Evolutionary conservation across 1,140 invertebrate species (phyloP).

Genomic region (silkworm (Bombyx mori)): DNA sequence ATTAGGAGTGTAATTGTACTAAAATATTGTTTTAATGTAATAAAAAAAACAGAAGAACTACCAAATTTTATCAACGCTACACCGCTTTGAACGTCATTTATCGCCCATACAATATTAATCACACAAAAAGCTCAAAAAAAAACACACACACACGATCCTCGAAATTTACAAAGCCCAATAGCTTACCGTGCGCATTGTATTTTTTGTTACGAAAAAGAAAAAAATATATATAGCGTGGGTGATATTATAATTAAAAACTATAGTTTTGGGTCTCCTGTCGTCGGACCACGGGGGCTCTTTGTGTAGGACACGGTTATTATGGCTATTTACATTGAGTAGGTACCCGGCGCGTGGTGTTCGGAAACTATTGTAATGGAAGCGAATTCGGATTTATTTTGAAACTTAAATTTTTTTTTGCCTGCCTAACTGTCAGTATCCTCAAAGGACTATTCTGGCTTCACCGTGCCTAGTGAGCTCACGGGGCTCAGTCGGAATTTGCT

Average conservation of each 20-base stretch:
- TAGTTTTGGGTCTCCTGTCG: slow-evolving; percentile 41
- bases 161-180: neutral
- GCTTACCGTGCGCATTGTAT: slow-evolving; percentile 2
- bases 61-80: too few relatives aligned
- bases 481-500: too few relatives aligned
- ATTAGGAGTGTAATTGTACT: too few relatives aligned
- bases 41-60: too few relatives aligned
- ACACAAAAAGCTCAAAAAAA: slow-evolving; percentile 2
- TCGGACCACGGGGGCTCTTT: slow-evolving; percentile 48
- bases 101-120: slow-evolving; percentile 1
- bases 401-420: too few relatives aligned
- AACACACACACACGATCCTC: neutral
- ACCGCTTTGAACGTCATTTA: neutral
- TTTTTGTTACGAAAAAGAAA: slow-evolving; percentile 8
- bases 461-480: too few relatives aligned
- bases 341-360: slow-evolving; percentile 30
- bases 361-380: slow-evolving; percentile 19
- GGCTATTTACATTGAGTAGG: slow-evolving; percentile 62
- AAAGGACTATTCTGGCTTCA: too few relatives aligned
- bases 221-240: slow-evolving; percentile 62
- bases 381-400: too few relatives aligned
- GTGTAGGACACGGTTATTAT: slow-evolving; percentile 52
- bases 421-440: too few relatives aligned
- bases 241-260: slow-evolving; percentile 69
- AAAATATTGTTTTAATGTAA: too few relatives aligned